phyloP scores from a whole-genome alignment of 2,797 vertebrate species.

The Pseudochirops cupreus region DNA sequence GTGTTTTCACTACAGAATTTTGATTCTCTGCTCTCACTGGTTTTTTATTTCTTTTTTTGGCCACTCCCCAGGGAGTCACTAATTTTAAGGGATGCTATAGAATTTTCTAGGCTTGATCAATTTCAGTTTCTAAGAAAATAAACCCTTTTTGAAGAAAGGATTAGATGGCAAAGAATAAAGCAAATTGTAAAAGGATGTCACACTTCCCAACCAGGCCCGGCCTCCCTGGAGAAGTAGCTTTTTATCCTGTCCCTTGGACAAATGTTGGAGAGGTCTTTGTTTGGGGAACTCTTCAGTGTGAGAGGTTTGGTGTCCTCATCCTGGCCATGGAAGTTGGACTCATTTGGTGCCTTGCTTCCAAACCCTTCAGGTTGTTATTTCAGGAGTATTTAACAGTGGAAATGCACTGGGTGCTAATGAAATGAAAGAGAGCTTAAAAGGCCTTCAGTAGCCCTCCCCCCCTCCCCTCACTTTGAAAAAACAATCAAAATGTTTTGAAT shows the following conservation, averaged over 20 bases:
- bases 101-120: slow-evolving; percentile 27
- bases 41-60: neutral
- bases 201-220: neutral
- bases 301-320: neutral
- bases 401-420: neutral
- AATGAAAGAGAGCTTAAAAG: neutral
- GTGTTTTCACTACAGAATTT: neutral
- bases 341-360: slow-evolving; percentile 19
- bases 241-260: neutral
- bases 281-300: neutral
- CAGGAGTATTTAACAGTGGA: neutral
- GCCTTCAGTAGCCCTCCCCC: neutral
- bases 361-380: slow-evolving; percentile 22
- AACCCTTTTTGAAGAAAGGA: slow-evolving; percentile 17
- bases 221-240: neutral
- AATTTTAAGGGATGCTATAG: neutral
- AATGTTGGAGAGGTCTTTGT: neutral
- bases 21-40: neutral
- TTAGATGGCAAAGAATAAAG: slow-evolving; percentile 20
- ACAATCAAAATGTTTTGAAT: neutral
- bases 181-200: neutral
- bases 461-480: neutral
- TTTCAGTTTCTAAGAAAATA: slow-evolving; percentile 39
- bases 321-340: neutral
- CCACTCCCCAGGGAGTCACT: slow-evolving; percentile 4